Conservation (phyloP, 37 sponge, comb jelly and placozoan species). For the Trichoplax adhaerens region DNA sequence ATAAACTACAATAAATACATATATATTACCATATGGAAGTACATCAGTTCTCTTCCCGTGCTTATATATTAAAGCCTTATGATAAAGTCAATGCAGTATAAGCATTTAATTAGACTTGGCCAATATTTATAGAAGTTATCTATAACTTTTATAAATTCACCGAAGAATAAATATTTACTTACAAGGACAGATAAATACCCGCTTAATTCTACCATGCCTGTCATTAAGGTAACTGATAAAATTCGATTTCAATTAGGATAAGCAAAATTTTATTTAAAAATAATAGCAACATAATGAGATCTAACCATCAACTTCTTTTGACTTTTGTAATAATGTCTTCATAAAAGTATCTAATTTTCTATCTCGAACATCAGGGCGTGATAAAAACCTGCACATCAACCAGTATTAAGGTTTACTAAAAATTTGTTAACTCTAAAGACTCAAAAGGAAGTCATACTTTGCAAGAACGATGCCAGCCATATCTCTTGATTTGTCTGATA, state of each 20-base stretch:
- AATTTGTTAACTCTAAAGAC: too few relatives aligned
- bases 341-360: neutral
- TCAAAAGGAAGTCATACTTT: constrained; percentile 26
- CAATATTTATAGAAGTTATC: too few relatives aligned
- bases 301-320: too few relatives aligned
- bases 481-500: constrained; percentile 73
- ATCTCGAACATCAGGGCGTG: constrained; percentile 47
- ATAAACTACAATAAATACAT: too few relatives aligned
- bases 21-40: constrained; percentile 18
- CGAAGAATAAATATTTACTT: too few relatives aligned
- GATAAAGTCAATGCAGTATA: neutral
- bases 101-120: too few relatives aligned
- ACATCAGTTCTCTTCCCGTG: constrained; percentile 60
- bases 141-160: too few relatives aligned
- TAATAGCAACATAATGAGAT: too few relatives aligned
- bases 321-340: too few relatives aligned
- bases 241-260: too few relatives aligned
- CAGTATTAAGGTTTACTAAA: too few relatives aligned
- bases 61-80: constrained; percentile 19
- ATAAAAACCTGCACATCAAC: constrained; percentile 29
- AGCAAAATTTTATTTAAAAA: too few relatives aligned
- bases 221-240: neutral
- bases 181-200: constrained; percentile 32
- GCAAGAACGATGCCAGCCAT: constrained; percentile 67
- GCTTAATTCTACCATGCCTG: constrained; percentile 17